Evolutionary conservation across 1,140 invertebrate genomes (phyloP), one percentile per base, ranked within the genome.

Genomic region (Drosophila parabipectinata): DNA sequence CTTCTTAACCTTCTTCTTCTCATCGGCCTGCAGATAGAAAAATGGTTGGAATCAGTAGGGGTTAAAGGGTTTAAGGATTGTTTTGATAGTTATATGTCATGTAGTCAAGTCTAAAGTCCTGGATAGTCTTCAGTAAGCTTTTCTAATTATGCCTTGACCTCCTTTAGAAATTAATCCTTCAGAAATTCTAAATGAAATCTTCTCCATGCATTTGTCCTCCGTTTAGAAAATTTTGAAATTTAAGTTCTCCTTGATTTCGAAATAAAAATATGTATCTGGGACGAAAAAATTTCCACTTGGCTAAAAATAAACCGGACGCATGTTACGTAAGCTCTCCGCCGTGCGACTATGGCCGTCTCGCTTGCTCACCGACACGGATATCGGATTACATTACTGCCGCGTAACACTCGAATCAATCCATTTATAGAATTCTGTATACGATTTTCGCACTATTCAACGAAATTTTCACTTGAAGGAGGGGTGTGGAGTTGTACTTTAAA

Each of bases 1-100:
- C 94, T 96, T 96, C 93, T 94, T 95, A 93, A 95, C 94, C 93
- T 95, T 95, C 94, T 96, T 96, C 93, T 96, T 96, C 93, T 96
- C 96, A 93, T 96, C 96, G 93, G 95, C 95, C 94, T 95, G 93
- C 0, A 15, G 9, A 58, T 54, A 69, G 4, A 58, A 54, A 73
- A 24, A 30, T 44, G 39, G 48, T n/a, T 34, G 60, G 14, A 28
- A 69, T 56, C 44, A 50, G 32, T 50, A 32, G 5, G 63, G 8
- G 3, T 39, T 34, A 8, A 8, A 8, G 51, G 26, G 14, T 26
- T 12, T 26, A 2, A 14, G 34, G 26, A 5, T 1, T 9, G 12
- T n/a, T 41, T 14, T 6, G 4, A 1, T 8, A 18, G 0, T 14
- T 12, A 5, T n/a, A 10, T 21, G 30, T 53, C 51, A 7, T n/a